Conservation (phyloP, 2,113 vertebrate genomes). For the Cyphomyrus discorhynchus region DNA sequence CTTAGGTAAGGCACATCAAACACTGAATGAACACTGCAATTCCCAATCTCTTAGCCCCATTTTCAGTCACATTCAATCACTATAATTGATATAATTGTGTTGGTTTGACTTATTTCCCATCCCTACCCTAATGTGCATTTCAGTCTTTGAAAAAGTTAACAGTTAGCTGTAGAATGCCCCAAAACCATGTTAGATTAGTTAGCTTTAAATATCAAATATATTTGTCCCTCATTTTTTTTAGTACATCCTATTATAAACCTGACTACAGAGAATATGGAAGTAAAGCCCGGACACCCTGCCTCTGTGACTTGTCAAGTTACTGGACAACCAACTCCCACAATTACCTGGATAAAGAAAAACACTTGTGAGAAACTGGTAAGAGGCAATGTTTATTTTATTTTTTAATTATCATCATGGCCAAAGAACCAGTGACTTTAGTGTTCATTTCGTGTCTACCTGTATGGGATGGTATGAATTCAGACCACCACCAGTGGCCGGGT, state of each 20-base stretch:
- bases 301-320: slow-evolving; percentile 57
- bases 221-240: slow-evolving; percentile 8
- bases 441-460: background rate
- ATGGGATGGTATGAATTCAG: slow-evolving; percentile 27
- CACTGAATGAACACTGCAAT: background rate
- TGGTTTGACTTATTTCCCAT: background rate
- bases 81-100: background rate
- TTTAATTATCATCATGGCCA: background rate
- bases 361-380: slow-evolving; percentile 43
- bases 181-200: background rate
- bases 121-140: background rate
- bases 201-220: background rate
- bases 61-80: background rate
- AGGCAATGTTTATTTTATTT: background rate
- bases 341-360: slow-evolving; percentile 56
- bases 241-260: slow-evolving; percentile 30
- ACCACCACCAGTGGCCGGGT: slow-evolving; percentile 30
- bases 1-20: slow-evolving; percentile 40
- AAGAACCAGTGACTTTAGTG: background rate
- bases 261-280: slow-evolving; percentile 26
- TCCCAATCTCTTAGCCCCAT: background rate
- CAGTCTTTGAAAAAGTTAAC: background rate
- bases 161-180: background rate
- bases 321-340: slow-evolving; percentile 54
- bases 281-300: slow-evolving; percentile 31